Evolutionary conservation across 2,888 invertebrate genomes (phyloP).

Genomic region (Clistopyga incitator): DNA sequence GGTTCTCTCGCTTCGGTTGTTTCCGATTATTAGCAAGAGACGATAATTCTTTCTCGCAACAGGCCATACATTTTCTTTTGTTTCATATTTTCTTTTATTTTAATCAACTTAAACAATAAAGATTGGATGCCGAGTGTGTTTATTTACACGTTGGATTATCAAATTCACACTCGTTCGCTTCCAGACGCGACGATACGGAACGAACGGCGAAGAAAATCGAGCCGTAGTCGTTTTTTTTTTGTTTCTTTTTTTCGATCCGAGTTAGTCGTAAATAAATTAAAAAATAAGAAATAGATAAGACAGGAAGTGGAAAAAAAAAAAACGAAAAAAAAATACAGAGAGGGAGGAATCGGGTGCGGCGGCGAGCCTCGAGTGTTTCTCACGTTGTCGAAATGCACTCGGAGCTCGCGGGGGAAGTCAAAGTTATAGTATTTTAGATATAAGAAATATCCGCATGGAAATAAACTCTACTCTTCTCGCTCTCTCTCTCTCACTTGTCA

Average conservation of each 20-base stretch:
- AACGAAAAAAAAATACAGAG: constrained; percentile 26
- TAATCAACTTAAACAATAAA: constrained; percentile 44
- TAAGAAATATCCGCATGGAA: constrained; percentile 56
- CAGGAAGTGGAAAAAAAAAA: constrained; percentile 24
- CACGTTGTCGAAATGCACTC: constrained; percentile 5
- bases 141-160: constrained; percentile 56
- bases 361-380: constrained; percentile 34
- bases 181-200: constrained; percentile 15
- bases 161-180: constrained; percentile 7
- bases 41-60: constrained; percentile 11
- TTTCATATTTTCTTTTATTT: constrained; percentile 10
- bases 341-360: constrained; percentile 11
- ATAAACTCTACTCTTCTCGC: constrained; percentile 49
- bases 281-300: constrained; percentile 14
- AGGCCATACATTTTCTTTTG: constrained; percentile 10
- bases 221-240: not conserved
- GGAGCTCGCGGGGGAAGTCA: constrained; percentile 38
- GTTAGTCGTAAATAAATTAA: constrained; percentile 43
- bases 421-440: constrained; percentile 38
- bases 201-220: not conserved
- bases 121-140: constrained; percentile 46
- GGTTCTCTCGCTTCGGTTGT: not conserved
- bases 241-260: not conserved
- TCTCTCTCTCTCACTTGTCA: constrained; percentile 25
- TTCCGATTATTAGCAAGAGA: constrained; percentile 5